Evolutionary conservation across 2,113 vertebrate genomes (phyloP), one percentile per base, ranked within the genome.

Genomic region (Todiramphus saurophagus): DNA sequence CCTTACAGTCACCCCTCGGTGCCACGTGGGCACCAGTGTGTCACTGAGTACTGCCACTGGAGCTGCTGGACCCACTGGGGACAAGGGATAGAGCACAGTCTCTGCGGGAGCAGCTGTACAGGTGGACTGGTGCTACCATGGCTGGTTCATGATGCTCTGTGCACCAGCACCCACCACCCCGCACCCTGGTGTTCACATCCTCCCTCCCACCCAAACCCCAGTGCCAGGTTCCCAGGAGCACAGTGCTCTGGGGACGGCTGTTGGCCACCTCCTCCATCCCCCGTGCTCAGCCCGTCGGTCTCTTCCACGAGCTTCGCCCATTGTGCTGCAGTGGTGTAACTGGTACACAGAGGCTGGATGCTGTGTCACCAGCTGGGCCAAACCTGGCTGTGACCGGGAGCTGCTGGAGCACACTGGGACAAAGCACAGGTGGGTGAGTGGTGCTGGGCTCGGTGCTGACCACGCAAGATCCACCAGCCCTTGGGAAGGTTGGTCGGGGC

Each of bases 361-460:
- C 33, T 4, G 50, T 8, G 28, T 14, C 21, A 7, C 25, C 17
- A 4, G 23, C 68, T 17, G 60, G 24, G 24, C 19, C 0, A 10
- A 3, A 3, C 8, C 72, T 4, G 39, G 39, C 14, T 16, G 60
- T 1, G 17, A 20, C 25, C 9, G 14, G 68, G 85, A 25, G 93
- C 77, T 77, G 64, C 87, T 6, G 28, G 83, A 12, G 73, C 28
- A 0, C 6, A 6, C 58, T 4, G 63, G 84, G 67, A 24, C 2
- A 8, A 30, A 39, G n/a, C 12, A 0, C 1, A 1, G 48, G 27
- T 0, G 39, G 14, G 48, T 27, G 63, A 14, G 41, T 4, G 43
- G 50, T 33, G 51, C 69, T 35, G 50, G 62, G 69, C 46, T 68
- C 3, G 1, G 55, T 10, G 74, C 64, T 56, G 82, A 5, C 41